A percentile compares a stretch with the other conserved stretches of the same genome.
phyloP scores from a whole-genome alignment of 2,113 vertebrate genomes.

The Oxygymnocypris stewartii region DNA sequence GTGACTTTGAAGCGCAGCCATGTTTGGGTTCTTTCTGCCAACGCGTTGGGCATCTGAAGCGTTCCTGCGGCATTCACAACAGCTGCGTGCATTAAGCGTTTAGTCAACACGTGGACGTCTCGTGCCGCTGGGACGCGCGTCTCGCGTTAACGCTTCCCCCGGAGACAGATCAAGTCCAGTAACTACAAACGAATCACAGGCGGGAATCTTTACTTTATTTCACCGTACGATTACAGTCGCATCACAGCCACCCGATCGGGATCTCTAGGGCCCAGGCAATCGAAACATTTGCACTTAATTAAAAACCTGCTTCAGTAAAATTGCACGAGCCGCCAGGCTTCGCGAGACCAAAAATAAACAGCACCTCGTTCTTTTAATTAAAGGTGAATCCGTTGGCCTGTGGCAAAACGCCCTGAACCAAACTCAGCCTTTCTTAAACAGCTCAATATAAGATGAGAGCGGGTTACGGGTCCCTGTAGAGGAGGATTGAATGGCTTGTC shows the following conservation, averaged over 20 bases:
- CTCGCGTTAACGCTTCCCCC: not conserved
- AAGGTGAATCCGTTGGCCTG: slow-evolving; percentile 64
- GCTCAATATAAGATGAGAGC: slow-evolving; percentile 29
- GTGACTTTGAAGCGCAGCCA: not conserved
- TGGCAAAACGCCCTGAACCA: slow-evolving; percentile 46
- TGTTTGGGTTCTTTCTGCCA: not conserved
- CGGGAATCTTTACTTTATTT: not conserved
- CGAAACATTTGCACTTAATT: slow-evolving; percentile 19
- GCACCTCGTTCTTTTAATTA: slow-evolving; percentile 66
- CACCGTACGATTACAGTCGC: not conserved
- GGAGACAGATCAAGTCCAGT: not conserved
- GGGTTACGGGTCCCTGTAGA: not conserved
- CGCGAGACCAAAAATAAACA: slow-evolving; percentile 32
- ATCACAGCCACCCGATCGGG: slow-evolving; percentile 9
- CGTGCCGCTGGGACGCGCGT: not conserved
- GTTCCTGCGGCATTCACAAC: not conserved
- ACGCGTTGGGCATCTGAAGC: not conserved
- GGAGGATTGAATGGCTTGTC: not conserved
- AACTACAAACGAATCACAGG: not conserved
- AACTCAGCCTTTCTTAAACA: slow-evolving; percentile 9
- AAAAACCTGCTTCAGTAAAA: not conserved
- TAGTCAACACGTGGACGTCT: not conserved
- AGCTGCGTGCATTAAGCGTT: slow-evolving; percentile 19
- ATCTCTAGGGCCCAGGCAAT: not conserved
- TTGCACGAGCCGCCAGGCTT: not conserved